Percentiles rank a stretch among this genome's conserved stretches.
phyloP scores from a whole-genome alignment of 2,797 vertebrate genomes.

The Rhinella marina region DNA sequence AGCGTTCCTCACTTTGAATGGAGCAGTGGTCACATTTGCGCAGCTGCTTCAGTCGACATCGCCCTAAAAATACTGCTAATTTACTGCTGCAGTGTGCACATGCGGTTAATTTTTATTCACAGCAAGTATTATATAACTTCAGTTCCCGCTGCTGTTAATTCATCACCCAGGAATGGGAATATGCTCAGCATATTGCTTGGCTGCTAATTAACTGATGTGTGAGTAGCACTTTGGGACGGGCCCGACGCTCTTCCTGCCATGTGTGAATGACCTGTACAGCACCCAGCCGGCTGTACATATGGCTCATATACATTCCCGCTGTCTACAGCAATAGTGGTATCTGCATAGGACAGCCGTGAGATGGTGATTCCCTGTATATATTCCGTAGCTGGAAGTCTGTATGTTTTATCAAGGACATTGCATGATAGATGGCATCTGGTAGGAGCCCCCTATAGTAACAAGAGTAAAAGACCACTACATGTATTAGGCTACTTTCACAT shows the following conservation, averaged over 20 bases:
- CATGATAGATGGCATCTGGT: no score
- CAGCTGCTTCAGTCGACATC: no score
- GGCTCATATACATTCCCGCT: background rate
- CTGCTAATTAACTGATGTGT: constrained; percentile 76
- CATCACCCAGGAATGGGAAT: constrained; percentile 69
- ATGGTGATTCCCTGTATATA: no score
- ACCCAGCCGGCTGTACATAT: background rate
- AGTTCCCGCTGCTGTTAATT: constrained; percentile 71
- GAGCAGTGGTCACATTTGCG: no score
- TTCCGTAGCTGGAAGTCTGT: no score
- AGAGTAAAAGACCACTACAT: no score
- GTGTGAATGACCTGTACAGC: background rate
- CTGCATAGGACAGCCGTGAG: no score
- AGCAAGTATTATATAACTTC: constrained; percentile 71
- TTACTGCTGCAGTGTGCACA: background rate
- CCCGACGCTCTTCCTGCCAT: background rate
- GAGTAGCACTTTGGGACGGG: background rate
- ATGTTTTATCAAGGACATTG: no score
- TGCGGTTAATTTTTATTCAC: constrained; percentile 69
- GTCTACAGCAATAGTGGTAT: background rate
- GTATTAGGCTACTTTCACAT: no score
- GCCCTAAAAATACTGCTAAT: background rate
- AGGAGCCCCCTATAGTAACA: no score
- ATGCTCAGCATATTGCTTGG: constrained; percentile 68
- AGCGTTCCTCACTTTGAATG: no score